phyloP scores from a whole-genome alignment of 1,140 invertebrate genomes.

The Drosophila pachea region DNA sequence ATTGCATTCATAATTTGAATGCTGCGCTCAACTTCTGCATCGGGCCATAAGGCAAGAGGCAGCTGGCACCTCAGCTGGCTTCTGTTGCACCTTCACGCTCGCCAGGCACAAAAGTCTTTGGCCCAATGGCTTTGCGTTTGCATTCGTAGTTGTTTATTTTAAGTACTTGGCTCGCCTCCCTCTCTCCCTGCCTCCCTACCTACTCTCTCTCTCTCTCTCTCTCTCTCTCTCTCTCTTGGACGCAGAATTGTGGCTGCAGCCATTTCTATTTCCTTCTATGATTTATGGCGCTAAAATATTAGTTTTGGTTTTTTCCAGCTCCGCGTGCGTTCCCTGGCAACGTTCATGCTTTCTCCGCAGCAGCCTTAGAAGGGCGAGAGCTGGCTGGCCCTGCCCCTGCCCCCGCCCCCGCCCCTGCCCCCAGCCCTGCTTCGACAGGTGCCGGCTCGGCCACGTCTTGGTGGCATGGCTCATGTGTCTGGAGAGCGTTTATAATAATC shows the following conservation, averaged over 20 bases:
- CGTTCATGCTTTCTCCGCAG: too few relatives aligned
- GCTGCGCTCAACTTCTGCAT: background rate
- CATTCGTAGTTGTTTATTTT: constrained; percentile 20
- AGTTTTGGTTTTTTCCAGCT: constrained; percentile 67
- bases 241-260: constrained; percentile 33
- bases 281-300: constrained; percentile 74
- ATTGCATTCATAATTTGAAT: background rate
- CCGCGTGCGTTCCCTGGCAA: too few relatives aligned
- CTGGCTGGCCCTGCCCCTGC: background rate
- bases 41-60: constrained; percentile 6
- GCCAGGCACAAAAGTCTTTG: background rate
- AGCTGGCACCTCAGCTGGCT: background rate
- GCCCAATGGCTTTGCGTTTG: background rate
- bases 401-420: background rate
- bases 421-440: constrained; percentile 14
- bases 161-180: constrained; percentile 14
- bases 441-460: constrained; percentile 52
- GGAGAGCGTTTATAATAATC: constrained; percentile 66
- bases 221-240: constrained; percentile 1
- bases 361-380: constrained; percentile 4
- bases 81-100: constrained; percentile 10
- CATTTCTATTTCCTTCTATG: constrained; percentile 70
- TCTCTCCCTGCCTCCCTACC: background rate
- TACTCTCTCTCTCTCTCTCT: background rate
- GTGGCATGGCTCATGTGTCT: constrained; percentile 65